phyloP scores from a whole-genome alignment of 2,888 invertebrate species.

The Luperina nickerlii region DNA sequence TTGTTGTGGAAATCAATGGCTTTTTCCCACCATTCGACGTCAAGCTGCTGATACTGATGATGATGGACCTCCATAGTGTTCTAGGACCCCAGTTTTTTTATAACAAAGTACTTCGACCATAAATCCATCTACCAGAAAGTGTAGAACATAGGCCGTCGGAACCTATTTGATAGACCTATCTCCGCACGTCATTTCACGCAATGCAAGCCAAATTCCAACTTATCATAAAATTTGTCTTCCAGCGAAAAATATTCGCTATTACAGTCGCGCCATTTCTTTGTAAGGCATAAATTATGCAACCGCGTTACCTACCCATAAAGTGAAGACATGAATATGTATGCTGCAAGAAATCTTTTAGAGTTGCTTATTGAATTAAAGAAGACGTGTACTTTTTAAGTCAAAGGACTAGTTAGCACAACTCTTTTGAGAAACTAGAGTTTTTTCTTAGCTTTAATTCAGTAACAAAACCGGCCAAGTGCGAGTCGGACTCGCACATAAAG shows the following conservation, averaged over 20 bases:
- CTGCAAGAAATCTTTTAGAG: constrained; percentile 23
- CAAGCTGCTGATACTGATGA: neutral
- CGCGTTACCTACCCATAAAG: constrained; percentile 62
- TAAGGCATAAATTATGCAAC: constrained; percentile 75
- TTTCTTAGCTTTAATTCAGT: neutral
- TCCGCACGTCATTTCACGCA: constrained; percentile 2
- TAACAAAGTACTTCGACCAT: neutral
- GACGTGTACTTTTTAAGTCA: neutral
- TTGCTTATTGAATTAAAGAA: constrained; percentile 34
- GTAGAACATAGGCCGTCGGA: neutral
- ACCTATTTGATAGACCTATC: neutral
- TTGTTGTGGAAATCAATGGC: neutral
- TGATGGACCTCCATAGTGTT: neutral
- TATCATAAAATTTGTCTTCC: constrained; percentile 64
- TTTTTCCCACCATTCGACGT: neutral
- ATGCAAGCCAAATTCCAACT: constrained; percentile 26
- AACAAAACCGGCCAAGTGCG: too few species aligned
- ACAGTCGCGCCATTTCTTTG: constrained; percentile 72
- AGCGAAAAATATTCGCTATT: constrained; percentile 69
- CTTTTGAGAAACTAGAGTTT: constrained; percentile 1
- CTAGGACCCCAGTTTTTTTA: neutral
- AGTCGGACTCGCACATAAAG: too few species aligned
- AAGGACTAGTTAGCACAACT: constrained; percentile 10
- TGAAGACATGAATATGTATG: constrained; percentile 72
- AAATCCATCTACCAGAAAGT: neutral